These are phyloP conservation scores for Phoenicopterus ruber DNA, from an alignment of 2,113 vertebrate genomes.

Conservation along the genomic window DNA sequence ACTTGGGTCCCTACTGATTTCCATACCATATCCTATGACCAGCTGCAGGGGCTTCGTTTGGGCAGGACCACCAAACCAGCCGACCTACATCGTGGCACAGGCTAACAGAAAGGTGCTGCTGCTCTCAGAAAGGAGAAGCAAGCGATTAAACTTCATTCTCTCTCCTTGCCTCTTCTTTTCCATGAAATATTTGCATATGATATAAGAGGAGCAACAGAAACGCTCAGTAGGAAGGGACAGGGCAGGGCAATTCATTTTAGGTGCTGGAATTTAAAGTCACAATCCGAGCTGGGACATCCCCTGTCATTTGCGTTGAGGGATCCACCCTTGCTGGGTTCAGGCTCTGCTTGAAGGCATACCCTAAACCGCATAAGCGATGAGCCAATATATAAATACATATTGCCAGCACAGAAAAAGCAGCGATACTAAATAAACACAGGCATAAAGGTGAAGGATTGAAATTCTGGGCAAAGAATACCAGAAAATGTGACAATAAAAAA, in stretches of 20 bases:
- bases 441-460: not conserved
- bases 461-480: not conserved
- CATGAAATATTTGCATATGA: not conserved
- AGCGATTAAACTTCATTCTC: not conserved
- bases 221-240: accelerated
- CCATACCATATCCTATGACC: not conserved
- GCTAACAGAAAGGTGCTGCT: not conserved
- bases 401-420: not conserved
- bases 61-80: not conserved
- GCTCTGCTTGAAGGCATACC: not conserved
- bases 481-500: not conserved
- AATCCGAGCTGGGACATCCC: not conserved
- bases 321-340: not conserved
- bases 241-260: not conserved
- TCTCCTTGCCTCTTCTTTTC: not conserved
- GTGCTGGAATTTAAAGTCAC: not conserved
- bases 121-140: not conserved
- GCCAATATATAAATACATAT: not conserved
- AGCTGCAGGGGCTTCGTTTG: not conserved
- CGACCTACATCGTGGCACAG: not conserved
- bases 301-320: not conserved
- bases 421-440: not conserved
- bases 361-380: not conserved
- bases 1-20: not conserved
- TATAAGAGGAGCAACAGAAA: not conserved